A percentile compares a stretch with the other conserved stretches of the same genome.
Evolutionary conservation across 2,113 vertebrate genomes (phyloP).

Genomic region (Eudyptes chrysolophus): DNA sequence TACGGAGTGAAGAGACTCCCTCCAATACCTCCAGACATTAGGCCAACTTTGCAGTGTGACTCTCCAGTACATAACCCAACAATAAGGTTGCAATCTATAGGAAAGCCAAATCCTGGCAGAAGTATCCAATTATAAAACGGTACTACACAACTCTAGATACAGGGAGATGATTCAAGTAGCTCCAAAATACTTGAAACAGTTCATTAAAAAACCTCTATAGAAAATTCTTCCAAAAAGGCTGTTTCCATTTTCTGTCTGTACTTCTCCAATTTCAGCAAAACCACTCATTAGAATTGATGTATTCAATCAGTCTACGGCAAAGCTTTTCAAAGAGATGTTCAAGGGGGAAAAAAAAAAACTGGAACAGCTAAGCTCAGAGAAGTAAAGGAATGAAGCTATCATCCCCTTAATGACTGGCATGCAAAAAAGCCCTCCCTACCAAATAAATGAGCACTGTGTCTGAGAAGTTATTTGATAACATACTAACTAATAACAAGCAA

Average conservation of each 20-base stretch:
- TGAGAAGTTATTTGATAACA: background rate
- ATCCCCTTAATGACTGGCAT: background rate
- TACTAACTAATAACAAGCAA: background rate
- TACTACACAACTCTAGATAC: background rate
- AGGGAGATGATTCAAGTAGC: background rate
- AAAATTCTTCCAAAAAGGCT: background rate
- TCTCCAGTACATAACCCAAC: background rate
- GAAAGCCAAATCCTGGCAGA: background rate
- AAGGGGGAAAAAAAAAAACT: background rate
- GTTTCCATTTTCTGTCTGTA: background rate
- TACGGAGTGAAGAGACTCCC: slow-evolving; percentile 15
- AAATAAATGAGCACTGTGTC: background rate
- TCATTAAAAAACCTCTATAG: background rate
- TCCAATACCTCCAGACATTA: background rate
- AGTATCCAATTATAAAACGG: background rate
- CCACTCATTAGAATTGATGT: background rate
- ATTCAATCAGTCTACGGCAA: background rate
- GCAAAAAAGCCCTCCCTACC: background rate
- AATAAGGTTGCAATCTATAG: background rate
- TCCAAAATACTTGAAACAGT: background rate
- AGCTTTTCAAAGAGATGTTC: background rate
- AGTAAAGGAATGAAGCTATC: background rate
- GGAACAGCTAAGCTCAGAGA: background rate
- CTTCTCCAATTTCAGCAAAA: background rate
- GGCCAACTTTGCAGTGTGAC: background rate